Evolutionary conservation across 2,113 vertebrate genomes (phyloP).

Genomic region (Bufo gargarizans): DNA sequence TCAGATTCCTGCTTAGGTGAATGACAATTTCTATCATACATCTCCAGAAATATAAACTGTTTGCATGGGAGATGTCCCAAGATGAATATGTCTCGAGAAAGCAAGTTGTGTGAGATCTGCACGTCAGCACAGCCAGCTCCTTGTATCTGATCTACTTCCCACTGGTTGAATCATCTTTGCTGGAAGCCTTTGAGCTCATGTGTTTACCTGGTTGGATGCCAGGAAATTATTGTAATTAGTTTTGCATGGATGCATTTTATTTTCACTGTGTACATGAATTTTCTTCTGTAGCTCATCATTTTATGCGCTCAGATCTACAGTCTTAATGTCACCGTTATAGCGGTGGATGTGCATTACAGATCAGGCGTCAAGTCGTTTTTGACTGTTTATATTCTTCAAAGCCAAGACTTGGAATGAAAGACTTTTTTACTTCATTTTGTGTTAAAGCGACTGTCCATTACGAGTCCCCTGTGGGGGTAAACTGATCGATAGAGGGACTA

Average conservation of each 20-base stretch:
- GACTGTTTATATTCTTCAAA: background rate
- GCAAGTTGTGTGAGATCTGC: background rate
- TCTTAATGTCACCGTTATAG: background rate
- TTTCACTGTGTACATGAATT: constrained; percentile 2
- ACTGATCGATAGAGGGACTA: no score
- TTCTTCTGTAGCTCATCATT: background rate
- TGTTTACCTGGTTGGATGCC: constrained; percentile 39
- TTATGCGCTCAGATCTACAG: background rate
- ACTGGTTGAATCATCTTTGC: constrained; percentile 39
- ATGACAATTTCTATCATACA: background rate
- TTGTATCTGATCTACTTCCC: constrained; percentile 53
- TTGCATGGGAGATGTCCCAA: constrained; percentile 18
- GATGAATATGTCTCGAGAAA: constrained; percentile 34
- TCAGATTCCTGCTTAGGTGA: background rate
- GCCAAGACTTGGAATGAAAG: background rate
- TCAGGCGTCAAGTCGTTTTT: background rate
- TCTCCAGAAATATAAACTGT: background rate
- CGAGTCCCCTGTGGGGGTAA: background rate
- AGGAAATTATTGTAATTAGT: constrained; percentile 51
- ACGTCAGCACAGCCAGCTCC: constrained; percentile 3
- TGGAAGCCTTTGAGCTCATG: constrained; percentile 27
- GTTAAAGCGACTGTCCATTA: background rate
- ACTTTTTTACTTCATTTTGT: background rate
- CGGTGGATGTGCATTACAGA: background rate
- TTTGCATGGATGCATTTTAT: constrained; percentile 40